These are phyloP conservation scores for Odontamblyopus rebecca DNA, from an alignment of 2,797 vertebrate genomes.

Conservation along the genomic window DNA sequence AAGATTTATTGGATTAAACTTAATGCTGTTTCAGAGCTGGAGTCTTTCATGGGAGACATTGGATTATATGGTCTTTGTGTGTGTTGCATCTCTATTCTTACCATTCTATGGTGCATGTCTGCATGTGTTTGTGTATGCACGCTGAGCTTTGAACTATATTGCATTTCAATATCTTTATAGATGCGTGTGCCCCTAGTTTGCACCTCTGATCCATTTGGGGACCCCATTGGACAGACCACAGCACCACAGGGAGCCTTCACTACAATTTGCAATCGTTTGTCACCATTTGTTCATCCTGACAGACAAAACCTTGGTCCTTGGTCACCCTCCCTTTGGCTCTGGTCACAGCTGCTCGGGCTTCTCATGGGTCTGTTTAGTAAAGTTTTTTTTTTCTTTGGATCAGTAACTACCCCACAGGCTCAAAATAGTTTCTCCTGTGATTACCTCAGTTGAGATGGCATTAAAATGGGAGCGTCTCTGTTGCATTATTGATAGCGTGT, in stretches of 20 bases:
- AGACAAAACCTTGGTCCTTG: constrained; percentile 68
- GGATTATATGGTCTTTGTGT: constrained; percentile 63
- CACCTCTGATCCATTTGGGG: constrained; percentile 57
- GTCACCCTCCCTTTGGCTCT: constrained; percentile 46
- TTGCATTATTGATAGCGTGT: constrained; percentile 68
- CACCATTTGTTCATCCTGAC: constrained; percentile 75
- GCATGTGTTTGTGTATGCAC: constrained; percentile 42
- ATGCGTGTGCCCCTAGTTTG: constrained; percentile 34
- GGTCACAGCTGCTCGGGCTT: constrained; percentile 55
- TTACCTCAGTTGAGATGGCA: constrained; percentile 65
- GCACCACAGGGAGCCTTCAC: constrained; percentile 76
- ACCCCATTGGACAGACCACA: constrained; percentile 60
- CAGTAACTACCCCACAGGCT: constrained; percentile 15
- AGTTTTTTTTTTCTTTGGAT: constrained; percentile 13
- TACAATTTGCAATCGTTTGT: constrained; percentile 83
- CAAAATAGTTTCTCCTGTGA: constrained; percentile 57
- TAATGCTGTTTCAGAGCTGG: constrained; percentile 57
- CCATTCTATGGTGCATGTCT: constrained; percentile 25
- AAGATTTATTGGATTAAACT: constrained; percentile 71
- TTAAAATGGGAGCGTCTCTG: constrained; percentile 65
- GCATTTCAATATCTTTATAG: constrained; percentile 61
- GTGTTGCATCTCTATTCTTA: constrained; percentile 30
- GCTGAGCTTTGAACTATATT: constrained; percentile 57
- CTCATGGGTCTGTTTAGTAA: constrained; percentile 35
- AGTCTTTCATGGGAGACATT: constrained; percentile 69